Evolutionary conservation across 2,888 invertebrate genomes (phyloP).

Genomic region (Pheosia tremula): DNA sequence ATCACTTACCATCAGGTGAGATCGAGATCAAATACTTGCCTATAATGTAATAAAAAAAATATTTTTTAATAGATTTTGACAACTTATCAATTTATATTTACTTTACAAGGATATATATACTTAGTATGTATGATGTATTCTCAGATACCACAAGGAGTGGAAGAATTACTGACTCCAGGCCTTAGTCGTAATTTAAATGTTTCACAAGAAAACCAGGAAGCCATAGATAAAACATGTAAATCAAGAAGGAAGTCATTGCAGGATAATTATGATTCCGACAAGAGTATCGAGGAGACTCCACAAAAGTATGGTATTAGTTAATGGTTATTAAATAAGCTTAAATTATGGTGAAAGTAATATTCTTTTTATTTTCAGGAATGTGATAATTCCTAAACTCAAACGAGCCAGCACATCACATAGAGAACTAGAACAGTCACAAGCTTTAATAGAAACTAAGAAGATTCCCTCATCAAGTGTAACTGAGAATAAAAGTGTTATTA

Average conservation of each 20-base stretch:
- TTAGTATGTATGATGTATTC: slow-evolving; percentile 11
- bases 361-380: slow-evolving; percentile 45
- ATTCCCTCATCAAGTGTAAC: slow-evolving; percentile 23
- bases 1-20: no score
- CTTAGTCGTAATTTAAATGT: slow-evolving; percentile 42
- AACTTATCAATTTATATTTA: no score
- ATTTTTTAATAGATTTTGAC: no score
- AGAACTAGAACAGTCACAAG: slow-evolving; percentile 37
- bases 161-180: slow-evolving; percentile 58
- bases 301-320: slow-evolving; percentile 64
- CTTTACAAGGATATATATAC: no score
- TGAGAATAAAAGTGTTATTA: slow-evolving; percentile 50
- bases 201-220: slow-evolving; percentile 25
- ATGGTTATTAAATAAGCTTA: neutral
- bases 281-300: slow-evolving; percentile 77
- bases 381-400: slow-evolving; percentile 55
- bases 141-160: slow-evolving; percentile 40
- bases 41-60: no score
- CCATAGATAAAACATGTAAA: slow-evolving; percentile 21
- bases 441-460: slow-evolving; percentile 28
- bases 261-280: slow-evolving; percentile 65
- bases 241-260: slow-evolving; percentile 36
- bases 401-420: slow-evolving; percentile 35
- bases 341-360: neutral
- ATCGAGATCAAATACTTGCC: no score